Percentiles rank a stretch among this genome's conserved stretches.
These are phyloP conservation scores for Drosophila paramelanica DNA, from an alignment of 2,888 invertebrate genomes.

Conservation along the genomic window DNA sequence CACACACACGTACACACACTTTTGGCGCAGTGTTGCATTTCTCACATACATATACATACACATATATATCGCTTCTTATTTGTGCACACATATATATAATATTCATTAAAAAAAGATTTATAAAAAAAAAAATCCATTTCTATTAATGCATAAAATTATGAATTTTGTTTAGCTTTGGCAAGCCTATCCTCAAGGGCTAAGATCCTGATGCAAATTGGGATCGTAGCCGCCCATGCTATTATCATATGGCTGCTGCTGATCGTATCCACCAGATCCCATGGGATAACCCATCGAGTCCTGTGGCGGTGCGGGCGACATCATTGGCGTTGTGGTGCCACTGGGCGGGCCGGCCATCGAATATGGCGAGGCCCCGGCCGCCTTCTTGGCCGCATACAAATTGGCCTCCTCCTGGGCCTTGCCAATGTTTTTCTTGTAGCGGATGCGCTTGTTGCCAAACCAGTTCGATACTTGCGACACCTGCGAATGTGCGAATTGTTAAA, in stretches of 20 bases:
- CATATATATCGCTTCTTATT: background rate
- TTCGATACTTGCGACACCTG: slow-evolving; percentile 93
- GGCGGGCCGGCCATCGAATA: slow-evolving; percentile 95
- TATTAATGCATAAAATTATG: slow-evolving; percentile 36
- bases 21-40: too few relatives aligned
- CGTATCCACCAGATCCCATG: slow-evolving; percentile 96
- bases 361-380: slow-evolving; percentile 96
- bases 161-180: slow-evolving; percentile 47
- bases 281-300: slow-evolving; percentile 97
- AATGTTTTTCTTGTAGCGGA: slow-evolving; percentile 99
- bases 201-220: slow-evolving; percentile 94
- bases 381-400: slow-evolving; percentile 99
- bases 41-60: too few relatives aligned
- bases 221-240: slow-evolving; percentile 96
- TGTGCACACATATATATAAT: background rate
- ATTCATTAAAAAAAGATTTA: slow-evolving; percentile 33
- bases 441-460: slow-evolving; percentile 99
- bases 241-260: slow-evolving; percentile 94
- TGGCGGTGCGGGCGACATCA: slow-evolving; percentile 97
- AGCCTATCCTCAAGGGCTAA: slow-evolving; percentile 87
- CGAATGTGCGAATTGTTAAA: background rate
- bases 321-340: slow-evolving; percentile 95
- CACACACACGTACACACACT: slow-evolving; percentile 8
- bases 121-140: slow-evolving; percentile 17
- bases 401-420: slow-evolving; percentile 99